These are phyloP conservation scores for Stercorarius parasiticus DNA, from an alignment of 2,113 vertebrate species.

Conservation along the genomic window DNA sequence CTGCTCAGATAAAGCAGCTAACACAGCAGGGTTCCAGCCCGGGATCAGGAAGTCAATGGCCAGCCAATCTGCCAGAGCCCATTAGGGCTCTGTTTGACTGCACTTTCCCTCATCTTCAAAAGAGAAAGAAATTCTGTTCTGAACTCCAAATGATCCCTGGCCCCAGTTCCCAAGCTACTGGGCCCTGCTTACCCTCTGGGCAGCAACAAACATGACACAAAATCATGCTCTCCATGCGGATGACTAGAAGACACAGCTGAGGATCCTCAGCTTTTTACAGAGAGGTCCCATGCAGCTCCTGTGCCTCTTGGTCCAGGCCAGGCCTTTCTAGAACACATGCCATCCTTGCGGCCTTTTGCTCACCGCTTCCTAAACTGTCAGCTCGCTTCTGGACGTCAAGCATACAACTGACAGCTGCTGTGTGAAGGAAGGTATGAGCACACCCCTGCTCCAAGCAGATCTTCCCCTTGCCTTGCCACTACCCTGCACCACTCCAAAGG, in stretches of 20 bases:
- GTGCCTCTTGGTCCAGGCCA: background rate
- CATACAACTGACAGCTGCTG: accelerated
- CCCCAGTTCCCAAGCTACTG: background rate
- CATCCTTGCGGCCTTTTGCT: background rate
- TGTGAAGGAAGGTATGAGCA: accelerated
- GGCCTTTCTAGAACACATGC: background rate
- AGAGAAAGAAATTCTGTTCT: background rate
- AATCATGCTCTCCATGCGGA: background rate
- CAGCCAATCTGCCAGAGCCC: background rate
- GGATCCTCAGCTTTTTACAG: background rate
- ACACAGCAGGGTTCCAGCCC: background rate
- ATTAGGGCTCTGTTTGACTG: background rate
- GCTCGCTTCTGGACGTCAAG: background rate
- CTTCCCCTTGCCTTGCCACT: background rate
- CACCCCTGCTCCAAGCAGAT: background rate
- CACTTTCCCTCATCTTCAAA: background rate
- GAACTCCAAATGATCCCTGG: background rate
- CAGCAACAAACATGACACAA: background rate
- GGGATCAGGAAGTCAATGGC: background rate
- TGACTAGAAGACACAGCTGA: background rate
- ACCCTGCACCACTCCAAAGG: too few species aligned
- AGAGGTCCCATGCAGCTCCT: background rate
- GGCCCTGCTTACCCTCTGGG: background rate
- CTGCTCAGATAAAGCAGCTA: background rate
- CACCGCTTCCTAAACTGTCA: background rate